A percentile compares a stretch with the other conserved stretches of the same genome.
Evolutionary conservation across 2,113 vertebrate species (phyloP).

Genomic region (Zosterops borbonicus): DNA sequence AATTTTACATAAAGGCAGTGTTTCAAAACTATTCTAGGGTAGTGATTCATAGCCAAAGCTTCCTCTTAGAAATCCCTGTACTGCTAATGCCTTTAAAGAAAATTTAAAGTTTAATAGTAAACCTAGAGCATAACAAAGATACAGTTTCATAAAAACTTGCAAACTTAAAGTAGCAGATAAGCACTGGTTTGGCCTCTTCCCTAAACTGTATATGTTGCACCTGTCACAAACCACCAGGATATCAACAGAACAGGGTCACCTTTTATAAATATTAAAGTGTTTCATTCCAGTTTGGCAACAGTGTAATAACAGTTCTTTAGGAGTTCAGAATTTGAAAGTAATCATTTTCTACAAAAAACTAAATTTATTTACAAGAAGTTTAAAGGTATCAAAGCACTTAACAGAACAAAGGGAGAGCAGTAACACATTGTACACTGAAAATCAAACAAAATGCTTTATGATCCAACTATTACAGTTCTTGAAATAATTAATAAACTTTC

Average conservation of each 20-base stretch:
- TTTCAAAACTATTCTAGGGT: background rate
- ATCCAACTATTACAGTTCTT: background rate
- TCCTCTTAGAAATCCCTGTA: background rate
- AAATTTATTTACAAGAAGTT: background rate
- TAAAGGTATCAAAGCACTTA: background rate
- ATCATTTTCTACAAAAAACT: background rate
- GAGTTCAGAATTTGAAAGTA: background rate
- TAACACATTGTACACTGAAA: background rate
- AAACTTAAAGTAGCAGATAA: background rate
- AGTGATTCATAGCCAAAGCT: background rate
- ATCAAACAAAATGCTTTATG: background rate
- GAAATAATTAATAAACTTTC: background rate
- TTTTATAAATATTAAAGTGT: background rate
- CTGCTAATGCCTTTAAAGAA: background rate
- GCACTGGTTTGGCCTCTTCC: background rate
- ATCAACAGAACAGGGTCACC: background rate
- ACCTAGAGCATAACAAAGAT: background rate
- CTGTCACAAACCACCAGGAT: background rate
- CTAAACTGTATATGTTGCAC: background rate
- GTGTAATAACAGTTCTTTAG: background rate
- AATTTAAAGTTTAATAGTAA: background rate
- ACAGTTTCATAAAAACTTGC: background rate
- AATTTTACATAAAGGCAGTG: background rate
- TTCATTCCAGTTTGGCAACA: background rate
- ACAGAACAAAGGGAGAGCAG: background rate